Conservation (phyloP, 2,113 vertebrate species). For the Benitochromis conjunctus region DNA sequence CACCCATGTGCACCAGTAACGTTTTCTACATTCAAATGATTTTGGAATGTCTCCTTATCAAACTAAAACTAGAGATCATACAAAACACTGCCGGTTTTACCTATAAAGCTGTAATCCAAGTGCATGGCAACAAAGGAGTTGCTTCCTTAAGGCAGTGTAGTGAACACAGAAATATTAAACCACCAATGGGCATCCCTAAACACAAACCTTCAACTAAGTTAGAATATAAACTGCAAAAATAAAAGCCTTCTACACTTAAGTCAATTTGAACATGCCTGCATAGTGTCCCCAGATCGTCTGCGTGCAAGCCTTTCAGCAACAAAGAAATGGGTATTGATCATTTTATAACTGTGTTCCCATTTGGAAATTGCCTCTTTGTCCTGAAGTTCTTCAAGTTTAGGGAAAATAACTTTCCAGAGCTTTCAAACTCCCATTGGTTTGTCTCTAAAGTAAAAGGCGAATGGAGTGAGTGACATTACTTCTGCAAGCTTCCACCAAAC, state of each 20-base stretch:
- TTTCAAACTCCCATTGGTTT: not conserved
- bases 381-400: not conserved
- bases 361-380: not conserved
- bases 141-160: not conserved
- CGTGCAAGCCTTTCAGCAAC: not conserved
- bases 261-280: not conserved
- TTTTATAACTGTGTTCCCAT: not conserved
- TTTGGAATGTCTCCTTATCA: not conserved
- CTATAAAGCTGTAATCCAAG: not conserved
- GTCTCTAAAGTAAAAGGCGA: not conserved
- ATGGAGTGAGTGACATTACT: not conserved
- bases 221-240: not conserved
- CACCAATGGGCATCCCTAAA: not conserved
- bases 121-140: not conserved
- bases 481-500: not conserved
- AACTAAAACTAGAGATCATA: not conserved
- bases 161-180: not conserved
- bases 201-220: not conserved
- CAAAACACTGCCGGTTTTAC: not conserved
- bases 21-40: not conserved
- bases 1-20: not conserved
- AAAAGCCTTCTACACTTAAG: not conserved
- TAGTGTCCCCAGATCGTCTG: not conserved
- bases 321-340: slow-evolving; percentile 1
- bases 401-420: not conserved